Conservation (phyloP, 2,888 invertebrate species). For the Ophion ventricosus region DNA sequence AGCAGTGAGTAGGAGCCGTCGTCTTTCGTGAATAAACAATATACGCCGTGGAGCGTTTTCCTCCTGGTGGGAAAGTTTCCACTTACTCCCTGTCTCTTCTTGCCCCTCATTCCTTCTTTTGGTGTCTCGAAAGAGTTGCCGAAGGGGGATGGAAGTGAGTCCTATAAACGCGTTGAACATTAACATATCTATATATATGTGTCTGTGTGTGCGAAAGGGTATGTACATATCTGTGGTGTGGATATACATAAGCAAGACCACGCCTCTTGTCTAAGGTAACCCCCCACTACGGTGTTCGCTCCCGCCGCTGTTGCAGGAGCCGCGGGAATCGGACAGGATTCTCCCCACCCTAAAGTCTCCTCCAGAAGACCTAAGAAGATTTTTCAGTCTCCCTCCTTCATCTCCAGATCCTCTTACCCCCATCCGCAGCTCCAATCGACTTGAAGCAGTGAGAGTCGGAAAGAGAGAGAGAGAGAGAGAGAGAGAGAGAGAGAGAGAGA, state of each 20-base stretch:
- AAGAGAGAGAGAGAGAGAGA: background rate
- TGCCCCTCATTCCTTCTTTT: background rate
- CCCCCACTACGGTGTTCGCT: constrained; percentile 75
- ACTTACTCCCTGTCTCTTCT: background rate
- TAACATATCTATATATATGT: background rate
- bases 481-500: background rate
- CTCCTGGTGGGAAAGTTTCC: constrained; percentile 40
- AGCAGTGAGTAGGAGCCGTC: constrained; percentile 62
- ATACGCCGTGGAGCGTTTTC: constrained; percentile 26
- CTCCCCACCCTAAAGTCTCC: constrained; percentile 53
- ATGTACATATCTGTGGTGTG: background rate
- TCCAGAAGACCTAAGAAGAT: constrained; percentile 63
- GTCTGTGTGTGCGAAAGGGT: background rate
- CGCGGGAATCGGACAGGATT: constrained; percentile 26
- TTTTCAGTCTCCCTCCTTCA: constrained; percentile 61
- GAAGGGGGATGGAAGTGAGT: constrained; percentile 45
- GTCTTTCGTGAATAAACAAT: constrained; percentile 55
- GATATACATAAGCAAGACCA: constrained; percentile 75
- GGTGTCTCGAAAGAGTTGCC: constrained; percentile 50
- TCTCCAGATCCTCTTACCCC: constrained; percentile 60
- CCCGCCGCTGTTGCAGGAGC: constrained; percentile 70
- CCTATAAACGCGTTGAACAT: constrained; percentile 28
- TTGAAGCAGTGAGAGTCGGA: constrained; percentile 30
- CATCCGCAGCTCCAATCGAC: constrained; percentile 36
- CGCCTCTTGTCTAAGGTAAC: constrained; percentile 83